Conservation (phyloP, 2,888 invertebrate species). For the Leptopilina drosophilae region DNA sequence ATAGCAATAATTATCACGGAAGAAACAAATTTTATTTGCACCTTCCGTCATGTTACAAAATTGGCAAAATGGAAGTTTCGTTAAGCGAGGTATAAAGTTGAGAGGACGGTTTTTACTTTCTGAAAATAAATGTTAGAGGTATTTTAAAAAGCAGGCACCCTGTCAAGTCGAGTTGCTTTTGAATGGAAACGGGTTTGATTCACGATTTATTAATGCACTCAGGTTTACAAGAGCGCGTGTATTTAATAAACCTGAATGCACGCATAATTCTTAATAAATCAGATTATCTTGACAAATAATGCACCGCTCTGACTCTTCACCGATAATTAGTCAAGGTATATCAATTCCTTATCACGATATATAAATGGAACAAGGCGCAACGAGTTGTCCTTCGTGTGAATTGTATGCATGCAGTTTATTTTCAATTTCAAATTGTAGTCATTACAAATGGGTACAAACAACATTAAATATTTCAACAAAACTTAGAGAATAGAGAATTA, state of each 20-base stretch:
- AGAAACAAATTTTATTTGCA: too few species aligned
- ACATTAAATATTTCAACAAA: too few species aligned
- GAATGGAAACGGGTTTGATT: constrained; percentile 1
- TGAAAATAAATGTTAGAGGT: neutral
- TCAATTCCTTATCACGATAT: constrained; percentile 18
- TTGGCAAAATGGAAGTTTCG: too few species aligned
- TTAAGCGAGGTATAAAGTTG: too few species aligned
- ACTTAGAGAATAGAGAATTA: too few species aligned
- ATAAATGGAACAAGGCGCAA: constrained; percentile 10
- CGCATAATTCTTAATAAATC: constrained; percentile 26
- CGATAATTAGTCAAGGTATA: constrained; percentile 11
- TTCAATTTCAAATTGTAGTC: neutral
- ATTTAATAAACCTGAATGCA: neutral
- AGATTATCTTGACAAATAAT: constrained; percentile 21
- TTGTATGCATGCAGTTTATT: neutral
- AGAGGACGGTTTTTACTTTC: too few species aligned
- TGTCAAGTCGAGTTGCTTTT: neutral
- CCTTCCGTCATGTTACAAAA: too few species aligned
- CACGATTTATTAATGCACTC: neutral
- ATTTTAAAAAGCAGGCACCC: too few species aligned
- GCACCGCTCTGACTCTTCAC: constrained; percentile 18
- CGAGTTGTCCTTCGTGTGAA: neutral
- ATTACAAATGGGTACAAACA: neutral
- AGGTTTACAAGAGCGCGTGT: neutral
- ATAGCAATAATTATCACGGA: too few species aligned